These are phyloP conservation scores for Lasiurus cinereus DNA, from an alignment of 2,113 vertebrate species.

Conservation along the genomic window DNA sequence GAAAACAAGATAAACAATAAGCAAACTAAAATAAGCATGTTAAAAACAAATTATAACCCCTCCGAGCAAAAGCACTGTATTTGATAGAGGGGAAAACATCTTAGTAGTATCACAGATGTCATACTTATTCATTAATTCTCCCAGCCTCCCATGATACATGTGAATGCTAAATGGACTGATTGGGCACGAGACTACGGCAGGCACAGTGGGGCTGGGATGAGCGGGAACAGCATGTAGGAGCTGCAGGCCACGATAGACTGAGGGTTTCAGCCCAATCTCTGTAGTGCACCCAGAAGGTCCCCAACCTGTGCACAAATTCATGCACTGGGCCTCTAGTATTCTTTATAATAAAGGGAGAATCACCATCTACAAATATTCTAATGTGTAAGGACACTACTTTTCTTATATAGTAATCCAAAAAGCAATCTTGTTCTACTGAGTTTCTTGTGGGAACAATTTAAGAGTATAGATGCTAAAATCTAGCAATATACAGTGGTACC, in stretches of 20 bases:
- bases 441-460: background rate
- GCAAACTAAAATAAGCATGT: conserved; percentile 43
- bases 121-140: background rate
- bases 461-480: background rate
- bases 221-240: too few relatives aligned
- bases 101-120: background rate
- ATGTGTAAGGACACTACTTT: background rate
- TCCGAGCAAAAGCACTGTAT: background rate
- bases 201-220: too few relatives aligned
- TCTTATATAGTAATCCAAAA: background rate
- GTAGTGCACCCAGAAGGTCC: too few relatives aligned
- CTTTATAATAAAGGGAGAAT: background rate
- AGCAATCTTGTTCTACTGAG: background rate
- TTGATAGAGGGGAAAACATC: background rate
- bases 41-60: background rate
- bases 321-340: background rate
- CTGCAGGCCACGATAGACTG: too few relatives aligned
- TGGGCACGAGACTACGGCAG: too few relatives aligned
- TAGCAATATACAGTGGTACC: too few relatives aligned
- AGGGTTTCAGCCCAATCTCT: too few relatives aligned
- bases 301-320: too few relatives aligned
- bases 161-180: background rate
- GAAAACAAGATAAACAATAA: conserved; percentile 22
- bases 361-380: conserved; percentile 12
- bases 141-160: background rate